Evolutionary conservation across 2,888 invertebrate species (phyloP).

Genomic region (Troilus luridus): DNA sequence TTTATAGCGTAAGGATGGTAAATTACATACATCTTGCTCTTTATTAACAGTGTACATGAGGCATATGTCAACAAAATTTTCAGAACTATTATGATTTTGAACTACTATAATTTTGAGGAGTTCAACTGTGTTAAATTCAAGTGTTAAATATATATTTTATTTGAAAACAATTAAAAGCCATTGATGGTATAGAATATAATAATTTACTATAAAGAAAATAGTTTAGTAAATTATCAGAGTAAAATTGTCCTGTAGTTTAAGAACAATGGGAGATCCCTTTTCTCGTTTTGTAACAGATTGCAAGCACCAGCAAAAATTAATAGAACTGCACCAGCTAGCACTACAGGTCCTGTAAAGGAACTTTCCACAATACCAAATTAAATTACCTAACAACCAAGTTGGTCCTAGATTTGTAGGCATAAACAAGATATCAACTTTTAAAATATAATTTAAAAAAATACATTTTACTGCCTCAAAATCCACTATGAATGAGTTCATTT

Average conservation of each 20-base stretch:
- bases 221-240: background rate
- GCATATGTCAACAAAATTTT: too few species aligned
- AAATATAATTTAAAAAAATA: too few species aligned
- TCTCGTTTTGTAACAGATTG: background rate
- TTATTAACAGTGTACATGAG: too few species aligned
- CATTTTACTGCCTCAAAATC: too few species aligned
- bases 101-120: too few species aligned
- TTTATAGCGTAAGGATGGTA: too few species aligned
- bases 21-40: too few species aligned
- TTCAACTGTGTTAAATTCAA: too few species aligned
- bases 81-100: too few species aligned
- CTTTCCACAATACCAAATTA: background rate
- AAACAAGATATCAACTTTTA: background rate
- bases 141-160: too few species aligned
- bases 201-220: background rate
- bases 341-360: background rate
- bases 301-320: background rate
- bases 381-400: background rate
- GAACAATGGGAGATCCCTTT: background rate
- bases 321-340: background rate
- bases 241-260: background rate
- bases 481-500: too few species aligned
- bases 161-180: too few species aligned
- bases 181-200: background rate
- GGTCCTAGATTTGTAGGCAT: background rate